phyloP scores from a whole-genome alignment of 2,888 invertebrate species.

The Hypomecis atomaria region DNA sequence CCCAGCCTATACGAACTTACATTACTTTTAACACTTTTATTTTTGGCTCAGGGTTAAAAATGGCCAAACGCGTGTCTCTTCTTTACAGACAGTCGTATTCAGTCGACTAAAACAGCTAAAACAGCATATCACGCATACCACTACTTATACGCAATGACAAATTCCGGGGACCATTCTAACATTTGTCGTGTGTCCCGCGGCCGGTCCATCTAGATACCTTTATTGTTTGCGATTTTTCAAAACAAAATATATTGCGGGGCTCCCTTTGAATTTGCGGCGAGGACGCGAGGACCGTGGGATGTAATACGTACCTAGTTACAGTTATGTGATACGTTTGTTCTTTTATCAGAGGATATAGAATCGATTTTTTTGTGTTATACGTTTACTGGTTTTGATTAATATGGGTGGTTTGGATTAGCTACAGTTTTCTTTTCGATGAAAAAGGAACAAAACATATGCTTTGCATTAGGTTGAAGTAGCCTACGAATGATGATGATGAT shows the following conservation, averaged over 20 bases:
- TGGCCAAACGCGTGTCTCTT: no score
- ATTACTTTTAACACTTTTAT: no score
- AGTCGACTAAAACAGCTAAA: not conserved
- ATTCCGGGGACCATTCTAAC: slow-evolving; percentile 59
- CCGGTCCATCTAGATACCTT: slow-evolving; percentile 59
- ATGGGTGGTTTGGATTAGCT: not conserved
- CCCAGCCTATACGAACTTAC: no score
- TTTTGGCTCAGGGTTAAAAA: no score
- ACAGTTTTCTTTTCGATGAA: no score
- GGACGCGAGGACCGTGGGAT: slow-evolving; percentile 24
- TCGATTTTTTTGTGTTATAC: not conserved
- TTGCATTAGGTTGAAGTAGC: no score
- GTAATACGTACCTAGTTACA: slow-evolving; percentile 2
- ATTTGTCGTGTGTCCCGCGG: slow-evolving; percentile 60
- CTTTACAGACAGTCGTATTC: no score
- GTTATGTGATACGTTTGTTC: slow-evolving; percentile 9
- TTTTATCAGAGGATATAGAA: not conserved
- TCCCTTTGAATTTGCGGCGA: slow-evolving; percentile 59
- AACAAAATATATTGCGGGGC: slow-evolving; percentile 66
- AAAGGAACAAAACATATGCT: no score
- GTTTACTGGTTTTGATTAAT: not conserved
- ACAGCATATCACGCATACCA: slow-evolving; percentile 10
- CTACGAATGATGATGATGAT: no score
- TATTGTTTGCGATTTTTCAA: slow-evolving; percentile 73
- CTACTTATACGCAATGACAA: slow-evolving; percentile 65